Evolutionary conservation across 2,888 invertebrate genomes (phyloP).

Genomic region (Brachypterus glaber): DNA sequence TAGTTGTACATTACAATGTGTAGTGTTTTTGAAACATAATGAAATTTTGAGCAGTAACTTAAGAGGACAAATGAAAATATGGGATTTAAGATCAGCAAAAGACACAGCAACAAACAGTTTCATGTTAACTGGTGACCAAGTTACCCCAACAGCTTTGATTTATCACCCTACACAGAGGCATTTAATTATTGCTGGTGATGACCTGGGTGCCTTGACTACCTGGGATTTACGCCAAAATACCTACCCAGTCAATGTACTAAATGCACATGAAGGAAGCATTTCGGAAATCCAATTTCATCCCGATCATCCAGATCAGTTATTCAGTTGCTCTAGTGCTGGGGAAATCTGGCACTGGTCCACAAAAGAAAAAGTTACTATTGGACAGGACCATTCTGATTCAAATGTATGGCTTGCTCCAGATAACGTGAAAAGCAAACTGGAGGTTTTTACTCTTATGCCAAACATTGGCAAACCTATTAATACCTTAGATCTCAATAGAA

Average conservation of each 20-base stretch:
- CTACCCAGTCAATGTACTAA: slow-evolving; percentile 72
- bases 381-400: slow-evolving; percentile 25
- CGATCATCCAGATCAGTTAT: slow-evolving; percentile 72
- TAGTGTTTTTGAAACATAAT: slow-evolving; percentile 61
- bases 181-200: slow-evolving; percentile 71
- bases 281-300: slow-evolving; percentile 85
- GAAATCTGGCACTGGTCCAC: slow-evolving; percentile 88
- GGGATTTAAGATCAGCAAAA: slow-evolving; percentile 62
- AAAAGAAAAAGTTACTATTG: slow-evolving; percentile 32
- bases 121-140: slow-evolving; percentile 63
- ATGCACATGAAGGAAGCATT: slow-evolving; percentile 65
- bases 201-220: slow-evolving; percentile 72
- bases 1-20: slow-evolving; percentile 69
- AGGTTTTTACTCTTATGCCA: slow-evolving; percentile 65
- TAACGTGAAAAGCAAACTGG: slow-evolving; percentile 57
- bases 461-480: slow-evolving; percentile 72
- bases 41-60: slow-evolving; percentile 77
- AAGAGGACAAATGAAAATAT: slow-evolving; percentile 83
- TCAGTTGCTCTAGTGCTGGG: slow-evolving; percentile 71
- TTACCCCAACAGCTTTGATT: slow-evolving; percentile 64
- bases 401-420: slow-evolving; percentile 61
- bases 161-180: slow-evolving; percentile 85
- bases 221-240: slow-evolving; percentile 84
- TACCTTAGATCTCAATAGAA: slow-evolving; percentile 66
- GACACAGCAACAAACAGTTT: slow-evolving; percentile 61